Conservation (phyloP, 2,797 vertebrate genomes). For the Liasis olivaceus region DNA sequence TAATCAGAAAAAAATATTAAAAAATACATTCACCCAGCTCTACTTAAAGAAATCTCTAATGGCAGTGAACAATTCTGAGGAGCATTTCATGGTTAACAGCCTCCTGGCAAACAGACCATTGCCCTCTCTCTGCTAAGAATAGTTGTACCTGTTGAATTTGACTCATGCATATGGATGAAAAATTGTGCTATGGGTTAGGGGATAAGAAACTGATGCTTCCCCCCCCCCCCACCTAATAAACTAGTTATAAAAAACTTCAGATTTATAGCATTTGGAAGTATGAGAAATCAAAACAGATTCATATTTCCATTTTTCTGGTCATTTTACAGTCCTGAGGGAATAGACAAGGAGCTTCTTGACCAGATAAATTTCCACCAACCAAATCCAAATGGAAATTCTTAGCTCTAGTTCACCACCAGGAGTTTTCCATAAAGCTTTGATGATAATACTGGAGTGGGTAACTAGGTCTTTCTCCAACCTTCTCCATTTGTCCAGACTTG, state of each 20-base stretch:
- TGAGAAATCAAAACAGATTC: background rate
- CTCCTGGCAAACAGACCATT: background rate
- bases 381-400: background rate
- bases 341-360: background rate
- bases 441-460: too few species aligned
- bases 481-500: too few species aligned
- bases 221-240: background rate
- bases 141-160: background rate
- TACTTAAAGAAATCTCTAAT: background rate
- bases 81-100: background rate
- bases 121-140: background rate
- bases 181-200: background rate
- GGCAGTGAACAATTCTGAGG: background rate
- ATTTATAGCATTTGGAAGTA: background rate
- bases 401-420: background rate
- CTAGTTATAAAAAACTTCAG: background rate
- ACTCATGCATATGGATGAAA: background rate
- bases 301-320: background rate
- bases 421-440: background rate
- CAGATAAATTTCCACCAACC: background rate
- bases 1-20: background rate
- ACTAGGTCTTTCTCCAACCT: too few species aligned
- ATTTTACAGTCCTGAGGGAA: background rate
- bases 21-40: background rate
- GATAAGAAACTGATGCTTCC: background rate